Evolutionary conservation across 2,888 invertebrate genomes (phyloP).

Genomic region (Agonopterix alstromeriana): DNA sequence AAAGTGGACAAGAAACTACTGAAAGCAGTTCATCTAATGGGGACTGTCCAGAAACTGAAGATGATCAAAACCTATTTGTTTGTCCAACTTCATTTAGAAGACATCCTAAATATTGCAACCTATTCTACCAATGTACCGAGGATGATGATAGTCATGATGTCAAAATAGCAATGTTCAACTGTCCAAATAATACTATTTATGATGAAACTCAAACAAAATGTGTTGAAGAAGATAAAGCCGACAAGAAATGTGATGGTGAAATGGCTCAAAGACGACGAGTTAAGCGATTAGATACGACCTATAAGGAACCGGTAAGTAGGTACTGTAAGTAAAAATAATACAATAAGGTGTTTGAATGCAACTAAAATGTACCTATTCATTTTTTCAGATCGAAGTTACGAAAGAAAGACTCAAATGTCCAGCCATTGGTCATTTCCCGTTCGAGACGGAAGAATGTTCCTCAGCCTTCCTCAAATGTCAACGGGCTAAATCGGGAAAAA

Average conservation of each 20-base stretch:
- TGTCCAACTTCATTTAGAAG: constrained; percentile 90
- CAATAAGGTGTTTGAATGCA: neutral
- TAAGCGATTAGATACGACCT: constrained; percentile 66
- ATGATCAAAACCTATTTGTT: constrained; percentile 83
- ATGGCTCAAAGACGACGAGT: constrained; percentile 73
- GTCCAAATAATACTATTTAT: constrained; percentile 86
- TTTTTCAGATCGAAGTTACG: constrained; percentile 78
- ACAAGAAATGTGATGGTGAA: constrained; percentile 74
- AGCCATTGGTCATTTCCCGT: constrained; percentile 81
- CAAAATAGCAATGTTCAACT: constrained; percentile 85
- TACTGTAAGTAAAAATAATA: neutral
- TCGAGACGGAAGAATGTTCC: constrained; percentile 82
- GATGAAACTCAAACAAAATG: constrained; percentile 85
- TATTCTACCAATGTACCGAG: constrained; percentile 89
- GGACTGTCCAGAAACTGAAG: constrained; percentile 77
- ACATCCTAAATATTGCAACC: constrained; percentile 88
- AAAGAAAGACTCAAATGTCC: constrained; percentile 78
- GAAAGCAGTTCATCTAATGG: constrained; percentile 30
- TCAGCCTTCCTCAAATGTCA: constrained; percentile 84
- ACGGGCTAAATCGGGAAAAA: constrained; percentile 54
- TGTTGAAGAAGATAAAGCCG: constrained; percentile 77
- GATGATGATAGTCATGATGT: constrained; percentile 80
- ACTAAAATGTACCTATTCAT: neutral
- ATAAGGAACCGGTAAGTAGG: constrained; percentile 80
- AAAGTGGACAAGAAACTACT: constrained; percentile 23